Base-by-base conservation (phyloP, 1,140 invertebrate species). In the Polyergus mexicanus region DNA sequence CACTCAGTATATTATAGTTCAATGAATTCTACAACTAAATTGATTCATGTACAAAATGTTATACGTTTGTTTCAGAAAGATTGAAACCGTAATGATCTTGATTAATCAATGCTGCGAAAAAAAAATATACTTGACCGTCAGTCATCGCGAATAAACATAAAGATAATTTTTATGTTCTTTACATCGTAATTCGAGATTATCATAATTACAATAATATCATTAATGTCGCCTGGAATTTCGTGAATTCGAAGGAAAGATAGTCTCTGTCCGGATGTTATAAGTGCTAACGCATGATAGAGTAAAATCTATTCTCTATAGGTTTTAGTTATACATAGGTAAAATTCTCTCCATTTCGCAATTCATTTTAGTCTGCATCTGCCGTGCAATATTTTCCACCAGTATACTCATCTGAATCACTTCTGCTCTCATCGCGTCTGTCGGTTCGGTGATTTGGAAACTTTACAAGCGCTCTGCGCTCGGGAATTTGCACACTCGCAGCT, bases 381-480 rank as follows among this genome's bases (percentile, higher is more conserved):
- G 38, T 60, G 62, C 60, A 44, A 51, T 51, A 51, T 51, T 51
- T 51, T 51, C 4, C 13, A 51, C 4, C 51, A 32, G 22, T 35
- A 5, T 10, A 69, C 22, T 71, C 66, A 44, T 71, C 22, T 44
- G 66, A 81, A 81, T 72, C 78, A 72, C 54, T 81, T 81, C 38
- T 71, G 66, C 66, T 72, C 66, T 83, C 78, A 38, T 58, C 66
- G 28, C 38, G 78, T 51, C 44, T 44, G 62, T 44, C 78, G 54
- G 32, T 38, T 74, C 68, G 68, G 38, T 83, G 74, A 83, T 83
- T 72, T 83, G 54, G 78, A 72, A 83, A 83, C 78, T 83, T 74
- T 2, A 13, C 68, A 68, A 44, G 60, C 28, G 66, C 38, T 44
- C 11, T 32, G 22, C 32, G n/a, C 32, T 54, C 32, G 11, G 22